A percentile compares a stretch with the other conserved stretches of the same genome.
Conservation (phyloP, 1,140 invertebrate genomes). For the Ceratina calcarata region DNA sequence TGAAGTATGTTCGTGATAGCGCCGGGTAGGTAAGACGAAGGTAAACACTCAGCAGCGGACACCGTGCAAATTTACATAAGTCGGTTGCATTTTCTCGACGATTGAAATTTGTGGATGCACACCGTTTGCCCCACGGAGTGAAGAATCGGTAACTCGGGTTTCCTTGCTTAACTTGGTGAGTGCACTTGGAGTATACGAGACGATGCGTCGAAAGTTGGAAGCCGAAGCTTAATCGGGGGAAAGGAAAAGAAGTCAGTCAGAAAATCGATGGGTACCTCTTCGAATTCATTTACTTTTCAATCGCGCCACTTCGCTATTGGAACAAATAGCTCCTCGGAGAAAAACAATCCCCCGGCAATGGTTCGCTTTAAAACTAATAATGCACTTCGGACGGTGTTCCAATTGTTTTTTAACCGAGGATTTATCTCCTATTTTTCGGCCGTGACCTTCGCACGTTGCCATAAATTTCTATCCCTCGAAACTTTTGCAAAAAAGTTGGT, state of each 20-base stretch:
- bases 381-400: no score
- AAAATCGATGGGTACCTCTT: background rate
- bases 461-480: constrained; percentile 14
- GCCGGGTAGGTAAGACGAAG: constrained; percentile 10
- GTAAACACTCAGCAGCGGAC: constrained; percentile 29
- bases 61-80: constrained; percentile 48
- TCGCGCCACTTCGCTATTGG: background rate
- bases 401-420: background rate
- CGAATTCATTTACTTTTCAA: constrained; percentile 12
- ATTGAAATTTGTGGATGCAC: constrained; percentile 38
- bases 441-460: constrained; percentile 47
- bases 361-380: constrained; percentile 9
- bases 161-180: constrained; percentile 20
- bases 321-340: background rate
- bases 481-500: constrained; percentile 46
- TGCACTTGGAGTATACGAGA: background rate
- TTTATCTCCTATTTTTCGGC: constrained; percentile 55
- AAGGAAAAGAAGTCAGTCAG: background rate
- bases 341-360: background rate
- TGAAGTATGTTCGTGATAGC: background rate
- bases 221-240: background rate
- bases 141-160: constrained; percentile 1
- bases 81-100: constrained; percentile 41
- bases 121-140: background rate
- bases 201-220: background rate